A percentile compares a stretch with the other conserved stretches of the same genome.
Evolutionary conservation across 2,113 vertebrate species (phyloP).

Genomic region (Hepsetus odoe): DNA sequence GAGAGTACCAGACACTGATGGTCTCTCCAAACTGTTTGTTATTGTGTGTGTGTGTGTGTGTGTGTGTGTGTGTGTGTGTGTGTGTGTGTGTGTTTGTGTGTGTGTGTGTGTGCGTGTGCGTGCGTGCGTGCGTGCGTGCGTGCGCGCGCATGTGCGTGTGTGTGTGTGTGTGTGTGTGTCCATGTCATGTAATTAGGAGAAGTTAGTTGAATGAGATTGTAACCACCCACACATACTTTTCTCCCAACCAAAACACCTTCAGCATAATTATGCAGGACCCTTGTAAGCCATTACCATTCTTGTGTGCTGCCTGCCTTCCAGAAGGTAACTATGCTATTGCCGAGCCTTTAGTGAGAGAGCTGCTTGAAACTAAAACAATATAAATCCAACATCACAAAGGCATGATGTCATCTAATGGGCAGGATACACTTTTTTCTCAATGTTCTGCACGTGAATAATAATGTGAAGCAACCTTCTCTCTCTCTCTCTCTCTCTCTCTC

Average conservation of each 20-base stretch:
- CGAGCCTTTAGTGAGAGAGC: neutral
- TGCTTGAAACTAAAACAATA: conserved; percentile 35
- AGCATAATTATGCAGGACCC: conserved; percentile 24
- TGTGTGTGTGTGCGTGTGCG: neutral
- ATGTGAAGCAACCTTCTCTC: neutral
- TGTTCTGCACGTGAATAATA: neutral
- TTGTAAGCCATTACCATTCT: conserved; percentile 41
- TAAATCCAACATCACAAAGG: conserved; percentile 5
- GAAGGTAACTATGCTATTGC: conserved; percentile 20
- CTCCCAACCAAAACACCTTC: conserved; percentile 20
- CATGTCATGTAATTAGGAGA: no score
- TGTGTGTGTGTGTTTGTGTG: neutral
- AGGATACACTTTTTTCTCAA: neutral
- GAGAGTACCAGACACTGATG: conserved; percentile 35
- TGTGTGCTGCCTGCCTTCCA: conserved; percentile 15
- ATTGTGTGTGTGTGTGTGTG: neutral
- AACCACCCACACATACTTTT: conserved; percentile 9
- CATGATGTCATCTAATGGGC: conserved; percentile 1
- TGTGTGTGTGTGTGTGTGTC: neutral
- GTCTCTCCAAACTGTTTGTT: neutral
- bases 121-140: no score
- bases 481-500: neutral
- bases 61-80: neutral
- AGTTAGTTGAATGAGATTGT: conserved; percentile 53
- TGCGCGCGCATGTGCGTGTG: neutral